Base-by-base conservation (phyloP, 1,140 invertebrate species). In the Meloidogyne floridensis region DNA sequence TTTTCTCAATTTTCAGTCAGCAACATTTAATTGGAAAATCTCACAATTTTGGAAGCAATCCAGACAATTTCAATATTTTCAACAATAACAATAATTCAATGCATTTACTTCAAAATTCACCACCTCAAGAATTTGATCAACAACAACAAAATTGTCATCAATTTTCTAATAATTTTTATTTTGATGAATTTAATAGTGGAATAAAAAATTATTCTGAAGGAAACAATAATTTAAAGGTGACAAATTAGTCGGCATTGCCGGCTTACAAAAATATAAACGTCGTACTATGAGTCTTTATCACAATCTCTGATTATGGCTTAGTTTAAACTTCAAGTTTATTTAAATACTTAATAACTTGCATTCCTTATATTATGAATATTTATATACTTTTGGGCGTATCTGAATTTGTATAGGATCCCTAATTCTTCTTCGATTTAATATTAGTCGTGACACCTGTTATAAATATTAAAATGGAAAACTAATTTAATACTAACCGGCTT, bases 41-140 rank as follows among this genome's bases (percentile, higher is more conserved):
- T 65, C 15, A 65, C n/a, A 15, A 15, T n/a, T 65, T 65, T 65
- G 59, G 59, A 65, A 65, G 59, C n/a, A 65, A 65, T 18, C 59
- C 59, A n/a, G 59, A 65, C n/a, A 65, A 65, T 65, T 65, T n/a
- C 59, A 65, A 65, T 7, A 65, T 65, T n/a, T 65, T 65, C n/a
- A 65, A 65, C n/a, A 6, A 4, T 6, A 65, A 65, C 7, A 65
- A 65, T 65, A 32, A 32, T 32, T 32, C 32, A 32, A 65, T 65
- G 59, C 59, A n/a, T n/a, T 65, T 65, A 65, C n/a, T 15, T 65
- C 59, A 65, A 65, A 65, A 65, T 65, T 65, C 59, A 65, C 59
- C 59, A 13, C 59, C 59, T 65, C 59, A 15, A 5, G 7, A n/a
- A 65, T 65, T 65, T 65, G n/a, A 65, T 65, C 59, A 65, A 18